phyloP scores from a whole-genome alignment of 1,140 invertebrate species.

The Brachionus angularis region DNA sequence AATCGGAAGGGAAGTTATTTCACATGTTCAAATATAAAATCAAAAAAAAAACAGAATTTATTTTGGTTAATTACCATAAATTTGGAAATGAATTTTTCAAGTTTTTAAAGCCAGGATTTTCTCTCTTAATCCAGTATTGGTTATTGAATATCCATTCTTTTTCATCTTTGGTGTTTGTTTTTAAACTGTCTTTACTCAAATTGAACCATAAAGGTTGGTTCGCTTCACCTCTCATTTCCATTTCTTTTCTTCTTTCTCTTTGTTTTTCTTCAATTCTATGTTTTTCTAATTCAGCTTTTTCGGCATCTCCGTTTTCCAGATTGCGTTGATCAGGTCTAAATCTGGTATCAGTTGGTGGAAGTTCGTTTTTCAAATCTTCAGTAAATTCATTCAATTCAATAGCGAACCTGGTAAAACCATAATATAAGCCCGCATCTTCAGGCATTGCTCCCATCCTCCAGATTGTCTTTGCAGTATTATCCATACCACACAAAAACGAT shows the following conservation, averaged over 20 bases:
- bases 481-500: slow-evolving; percentile 31
- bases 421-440: slow-evolving; percentile 73
- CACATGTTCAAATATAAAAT: background rate
- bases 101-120: slow-evolving; percentile 43
- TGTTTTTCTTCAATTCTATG: slow-evolving; percentile 42
- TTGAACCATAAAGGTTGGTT: slow-evolving; percentile 32
- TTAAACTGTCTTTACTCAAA: slow-evolving; percentile 27
- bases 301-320: slow-evolving; percentile 37
- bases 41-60: background rate
- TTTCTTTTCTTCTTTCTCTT: slow-evolving; percentile 28
- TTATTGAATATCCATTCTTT: slow-evolving; percentile 43
- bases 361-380: slow-evolving; percentile 62
- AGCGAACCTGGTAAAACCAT: slow-evolving; percentile 78
- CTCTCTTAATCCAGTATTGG: slow-evolving; percentile 41
- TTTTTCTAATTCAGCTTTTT: slow-evolving; percentile 30
- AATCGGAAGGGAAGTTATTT: too few relatives aligned
- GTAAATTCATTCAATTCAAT: slow-evolving; percentile 77
- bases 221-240: slow-evolving; percentile 6
- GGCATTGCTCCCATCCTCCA: slow-evolving; percentile 67
- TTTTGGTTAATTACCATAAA: background rate
- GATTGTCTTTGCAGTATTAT: slow-evolving; percentile 41
- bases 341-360: slow-evolving; percentile 72
- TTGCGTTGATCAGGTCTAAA: slow-evolving; percentile 61
- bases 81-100: slow-evolving; percentile 23
- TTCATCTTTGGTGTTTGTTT: slow-evolving; percentile 32